phyloP scores from a whole-genome alignment of 2,113 vertebrate genomes.

The Oryzias celebensis region DNA sequence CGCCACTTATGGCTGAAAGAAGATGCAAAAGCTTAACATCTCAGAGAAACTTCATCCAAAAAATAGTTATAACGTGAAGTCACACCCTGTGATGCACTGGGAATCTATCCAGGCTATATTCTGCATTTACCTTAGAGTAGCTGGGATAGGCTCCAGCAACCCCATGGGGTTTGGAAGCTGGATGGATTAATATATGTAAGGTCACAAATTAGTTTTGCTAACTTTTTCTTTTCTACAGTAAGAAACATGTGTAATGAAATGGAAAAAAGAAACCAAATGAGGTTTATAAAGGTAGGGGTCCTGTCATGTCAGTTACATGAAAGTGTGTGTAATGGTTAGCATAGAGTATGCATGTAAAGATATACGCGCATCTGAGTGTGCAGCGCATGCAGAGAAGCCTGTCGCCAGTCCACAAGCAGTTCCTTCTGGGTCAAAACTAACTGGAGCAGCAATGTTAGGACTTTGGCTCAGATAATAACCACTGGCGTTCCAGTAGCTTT shows the following conservation, averaged over 20 bases:
- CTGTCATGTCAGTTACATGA: conserved; percentile 15
- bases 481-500: conserved; percentile 69
- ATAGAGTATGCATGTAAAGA: conserved; percentile 10
- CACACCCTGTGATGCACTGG: too few species aligned
- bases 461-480: conserved; percentile 77
- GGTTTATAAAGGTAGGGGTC: conserved; percentile 18
- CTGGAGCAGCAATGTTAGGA: conserved; percentile 69
- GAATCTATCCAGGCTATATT: too few species aligned
- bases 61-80: too few species aligned
- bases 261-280: conserved; percentile 15
- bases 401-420: conserved; percentile 48
- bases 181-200: too few species aligned
- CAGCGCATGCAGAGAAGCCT: conserved; percentile 45
- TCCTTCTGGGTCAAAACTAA: conserved; percentile 79
- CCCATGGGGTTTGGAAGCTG: too few species aligned
- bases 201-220: too few species aligned
- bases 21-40: too few species aligned
- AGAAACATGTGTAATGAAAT: conserved; percentile 10
- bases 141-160: too few species aligned
- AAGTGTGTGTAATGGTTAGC: conserved; percentile 6
- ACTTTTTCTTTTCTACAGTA: background rate
- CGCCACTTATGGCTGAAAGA: too few species aligned
- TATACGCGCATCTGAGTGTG: conserved; percentile 41
- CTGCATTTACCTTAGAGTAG: too few species aligned
- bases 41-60: too few species aligned